phyloP scores from a whole-genome alignment of 1,140 invertebrate genomes.

The Sipha flava region DNA sequence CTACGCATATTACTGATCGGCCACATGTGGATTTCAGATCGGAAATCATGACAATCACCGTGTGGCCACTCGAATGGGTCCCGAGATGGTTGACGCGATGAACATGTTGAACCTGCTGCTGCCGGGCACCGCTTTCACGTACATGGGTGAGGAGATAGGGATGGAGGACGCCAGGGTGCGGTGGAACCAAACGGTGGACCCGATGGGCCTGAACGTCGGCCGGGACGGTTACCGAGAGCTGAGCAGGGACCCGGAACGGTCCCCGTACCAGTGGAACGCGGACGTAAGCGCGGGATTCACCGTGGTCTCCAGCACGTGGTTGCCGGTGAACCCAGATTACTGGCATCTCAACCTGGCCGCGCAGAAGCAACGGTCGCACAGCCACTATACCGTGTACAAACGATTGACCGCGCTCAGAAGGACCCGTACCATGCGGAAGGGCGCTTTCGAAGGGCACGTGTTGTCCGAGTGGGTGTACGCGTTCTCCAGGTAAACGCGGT shows the following conservation, averaged over 20 bases:
- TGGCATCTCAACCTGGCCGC: conserved; percentile 46
- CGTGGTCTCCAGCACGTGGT: conserved; percentile 50
- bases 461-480: conserved; percentile 33
- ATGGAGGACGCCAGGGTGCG: conserved; percentile 57
- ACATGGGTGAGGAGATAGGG: conserved; percentile 71
- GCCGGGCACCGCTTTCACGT: conserved; percentile 63
- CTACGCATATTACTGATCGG: too few species aligned
- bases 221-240: conserved; percentile 46
- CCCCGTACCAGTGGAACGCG: conserved; percentile 66
- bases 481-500: conserved; percentile 35
- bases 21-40: too few species aligned
- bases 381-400: conserved; percentile 49
- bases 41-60: conserved; percentile 58
- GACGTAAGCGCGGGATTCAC: conserved; percentile 49
- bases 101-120: conserved; percentile 59
- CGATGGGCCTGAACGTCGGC: conserved; percentile 40
- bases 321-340: conserved; percentile 55
- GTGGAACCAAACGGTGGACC: conserved; percentile 49
- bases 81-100: conserved; percentile 53
- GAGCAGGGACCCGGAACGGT: conserved; percentile 56
- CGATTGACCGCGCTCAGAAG: conserved; percentile 44
- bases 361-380: conserved; percentile 35
- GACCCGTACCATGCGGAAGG: conserved; percentile 42
- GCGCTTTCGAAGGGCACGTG: conserved; percentile 40
- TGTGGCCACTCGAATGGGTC: conserved; percentile 51